A percentile compares a stretch with the other conserved stretches of the same genome.
Conservation (phyloP, 2,888 invertebrate species). For the Erpobdella octoculata region DNA sequence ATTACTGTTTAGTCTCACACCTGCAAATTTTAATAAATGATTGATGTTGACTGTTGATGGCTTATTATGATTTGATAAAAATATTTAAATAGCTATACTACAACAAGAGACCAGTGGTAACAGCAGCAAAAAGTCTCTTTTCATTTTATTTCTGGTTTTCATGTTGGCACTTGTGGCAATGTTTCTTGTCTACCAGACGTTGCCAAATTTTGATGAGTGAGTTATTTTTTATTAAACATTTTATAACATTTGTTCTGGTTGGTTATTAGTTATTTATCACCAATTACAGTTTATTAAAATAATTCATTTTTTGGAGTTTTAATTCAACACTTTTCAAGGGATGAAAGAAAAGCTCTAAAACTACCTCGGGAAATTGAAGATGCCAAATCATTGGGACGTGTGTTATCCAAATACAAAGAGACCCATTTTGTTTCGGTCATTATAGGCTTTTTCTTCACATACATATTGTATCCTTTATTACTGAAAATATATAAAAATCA, state of each 20-base stretch:
- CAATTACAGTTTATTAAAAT: too few species aligned
- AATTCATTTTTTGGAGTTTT: too few species aligned
- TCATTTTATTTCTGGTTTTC: slow-evolving; percentile 14
- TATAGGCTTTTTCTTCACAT: slow-evolving; percentile 76
- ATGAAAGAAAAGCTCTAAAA: slow-evolving; percentile 76
- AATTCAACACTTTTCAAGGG: too few species aligned
- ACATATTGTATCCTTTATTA: slow-evolving; percentile 73
- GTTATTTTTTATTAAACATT: neutral
- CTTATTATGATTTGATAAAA: too few species aligned
- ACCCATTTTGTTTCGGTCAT: slow-evolving; percentile 85
- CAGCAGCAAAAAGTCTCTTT: slow-evolving; percentile 2
- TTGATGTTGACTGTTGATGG: too few species aligned
- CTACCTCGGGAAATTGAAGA: slow-evolving; percentile 88
- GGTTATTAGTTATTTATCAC: too few species aligned
- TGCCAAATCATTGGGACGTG: slow-evolving; percentile 82
- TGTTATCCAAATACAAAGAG: slow-evolving; percentile 83
- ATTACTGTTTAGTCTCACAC: too few species aligned
- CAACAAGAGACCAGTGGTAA: too few species aligned
- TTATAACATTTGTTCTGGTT: neutral
- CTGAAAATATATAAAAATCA: neutral
- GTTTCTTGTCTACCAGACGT: neutral
- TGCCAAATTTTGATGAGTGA: slow-evolving; percentile 20
- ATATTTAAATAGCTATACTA: too few species aligned
- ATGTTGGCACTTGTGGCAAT: neutral
- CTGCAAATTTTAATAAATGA: too few species aligned